Percentiles rank a stretch among this genome's conserved stretches.
Conservation (phyloP, 1,140 invertebrate species). For the Magallana gigas region DNA sequence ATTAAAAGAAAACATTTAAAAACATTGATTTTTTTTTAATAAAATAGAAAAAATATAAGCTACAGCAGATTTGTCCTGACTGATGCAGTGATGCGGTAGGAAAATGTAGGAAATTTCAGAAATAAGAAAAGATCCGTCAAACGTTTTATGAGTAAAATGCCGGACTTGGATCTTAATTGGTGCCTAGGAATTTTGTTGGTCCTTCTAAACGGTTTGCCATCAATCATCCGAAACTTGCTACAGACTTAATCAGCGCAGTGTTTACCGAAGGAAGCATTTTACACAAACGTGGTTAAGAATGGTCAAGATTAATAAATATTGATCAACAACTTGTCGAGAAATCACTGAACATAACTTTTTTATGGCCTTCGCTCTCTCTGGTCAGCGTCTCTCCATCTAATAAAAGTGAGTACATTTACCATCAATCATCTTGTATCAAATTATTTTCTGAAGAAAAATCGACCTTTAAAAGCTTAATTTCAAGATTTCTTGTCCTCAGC, state of each 20-base stretch:
- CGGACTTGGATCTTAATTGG: not conserved
- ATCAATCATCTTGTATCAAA: constrained; percentile 26
- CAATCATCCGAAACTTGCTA: not conserved
- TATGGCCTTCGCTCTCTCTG: not conserved
- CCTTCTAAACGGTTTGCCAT: constrained; percentile 11
- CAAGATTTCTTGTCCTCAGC: not conserved
- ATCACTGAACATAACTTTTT: constrained; percentile 26
- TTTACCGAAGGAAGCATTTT: constrained; percentile 17
- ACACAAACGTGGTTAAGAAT: constrained; percentile 22
- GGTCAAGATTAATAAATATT: constrained; percentile 35
- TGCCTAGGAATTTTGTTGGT: not conserved
- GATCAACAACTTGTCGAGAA: constrained; percentile 30
- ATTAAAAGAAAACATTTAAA: too few relatives aligned
- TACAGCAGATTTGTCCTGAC: too few relatives aligned
- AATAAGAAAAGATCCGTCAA: not conserved
- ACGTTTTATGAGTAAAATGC: not conserved
- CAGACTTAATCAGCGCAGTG: constrained; percentile 19
- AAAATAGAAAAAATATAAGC: too few relatives aligned
- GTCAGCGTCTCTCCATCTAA: not conserved
- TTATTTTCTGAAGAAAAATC: not conserved
- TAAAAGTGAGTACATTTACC: not conserved
- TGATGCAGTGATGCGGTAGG: too few relatives aligned
- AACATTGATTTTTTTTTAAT: too few relatives aligned
- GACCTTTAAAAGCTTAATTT: not conserved
- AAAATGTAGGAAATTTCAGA: too few relatives aligned